Base-by-base conservation (phyloP, 2,888 invertebrate species). In the Acanthacorydalis orientalis region DNA sequence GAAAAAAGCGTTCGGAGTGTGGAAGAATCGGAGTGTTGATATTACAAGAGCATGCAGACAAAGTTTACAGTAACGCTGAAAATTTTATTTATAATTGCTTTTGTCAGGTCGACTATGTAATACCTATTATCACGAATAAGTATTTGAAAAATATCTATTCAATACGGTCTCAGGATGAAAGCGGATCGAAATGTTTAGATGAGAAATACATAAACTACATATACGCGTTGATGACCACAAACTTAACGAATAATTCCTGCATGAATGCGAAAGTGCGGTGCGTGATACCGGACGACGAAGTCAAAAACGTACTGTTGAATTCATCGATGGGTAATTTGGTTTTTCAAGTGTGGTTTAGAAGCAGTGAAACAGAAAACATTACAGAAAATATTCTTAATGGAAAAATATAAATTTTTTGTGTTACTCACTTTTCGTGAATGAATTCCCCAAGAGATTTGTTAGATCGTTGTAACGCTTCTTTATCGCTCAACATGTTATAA, bases 371-470 rank as follows among this genome's bases (percentile, higher is more conserved):
- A 12, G 16, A 49, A 35, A 11, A 10, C 12, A 12, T 50, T 31
- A 44, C 15, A 6, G n/a, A 15, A 42, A 31, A 43, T 47, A 23
- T 23, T 31, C 47, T 12, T 31, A 47, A 14, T 7, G 40, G 39
- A 31, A 41, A n/a, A 14, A 45, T n/a, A 40, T 14, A 23, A 33
- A 2, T n/a, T 23, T 23, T 23, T 23, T 23, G 6, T 23, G 23
- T 23, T 16, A 51, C 53, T 56, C 56, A 63, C 63, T 52, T 56
- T 52, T 56, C 53, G 31, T 54, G 54, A 49, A 64, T 61, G 52
- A 61, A 63, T 32, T 61, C 56, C 8, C 62, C 63, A 53, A 59
- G 60, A 4, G 58, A 57, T 40, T 55, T 58, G 14, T 54, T 39
- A 40, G 49, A 47, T 42, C 53, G 51, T 42, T 50, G 49, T 31